phyloP scores from a whole-genome alignment of 2,888 invertebrate species.

The Tachina fera region DNA sequence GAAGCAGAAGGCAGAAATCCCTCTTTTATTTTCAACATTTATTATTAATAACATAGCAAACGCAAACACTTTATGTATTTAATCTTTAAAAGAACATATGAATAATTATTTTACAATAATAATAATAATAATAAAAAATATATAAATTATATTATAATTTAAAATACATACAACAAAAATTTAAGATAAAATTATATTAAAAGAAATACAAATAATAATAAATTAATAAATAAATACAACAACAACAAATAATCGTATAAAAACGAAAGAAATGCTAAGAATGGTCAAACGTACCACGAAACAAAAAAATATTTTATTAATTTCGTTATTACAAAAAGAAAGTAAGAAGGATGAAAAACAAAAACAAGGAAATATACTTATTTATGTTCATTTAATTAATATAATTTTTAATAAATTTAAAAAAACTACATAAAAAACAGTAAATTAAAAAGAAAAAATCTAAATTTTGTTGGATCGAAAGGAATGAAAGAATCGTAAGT shows the following conservation, averaged over 20 bases:
- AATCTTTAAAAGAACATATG: constrained; percentile 66
- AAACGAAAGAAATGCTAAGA: constrained; percentile 39
- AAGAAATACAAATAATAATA: constrained; percentile 33
- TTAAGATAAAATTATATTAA: constrained; percentile 66
- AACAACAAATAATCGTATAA: constrained; percentile 53
- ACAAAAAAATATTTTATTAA: constrained; percentile 74
- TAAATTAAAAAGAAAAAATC: constrained; percentile 37
- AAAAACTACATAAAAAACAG: constrained; percentile 66
- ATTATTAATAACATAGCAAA: constrained; percentile 44
- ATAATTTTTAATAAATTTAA: constrained; percentile 70
- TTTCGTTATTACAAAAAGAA: constrained; percentile 72
- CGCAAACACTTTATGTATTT: constrained; percentile 63
- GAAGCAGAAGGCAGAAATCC: constrained; percentile 74
- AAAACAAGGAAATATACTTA: constrained; percentile 70
- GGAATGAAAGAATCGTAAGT: not conserved
- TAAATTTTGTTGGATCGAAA: constrained; percentile 24
- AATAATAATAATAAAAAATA: constrained; percentile 35
- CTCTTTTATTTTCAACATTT: constrained; percentile 67
- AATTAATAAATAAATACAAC: constrained; percentile 36
- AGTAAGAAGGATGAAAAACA: constrained; percentile 51
- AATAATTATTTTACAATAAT: constrained; percentile 61
- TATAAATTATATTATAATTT: constrained; percentile 48
- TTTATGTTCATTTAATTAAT: constrained; percentile 71
- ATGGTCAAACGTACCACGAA: constrained; percentile 28
- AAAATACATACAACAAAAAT: constrained; percentile 59